These are phyloP conservation scores for Myotis brandtii DNA, from an alignment of 2,113 vertebrate species.

Conservation along the genomic window DNA sequence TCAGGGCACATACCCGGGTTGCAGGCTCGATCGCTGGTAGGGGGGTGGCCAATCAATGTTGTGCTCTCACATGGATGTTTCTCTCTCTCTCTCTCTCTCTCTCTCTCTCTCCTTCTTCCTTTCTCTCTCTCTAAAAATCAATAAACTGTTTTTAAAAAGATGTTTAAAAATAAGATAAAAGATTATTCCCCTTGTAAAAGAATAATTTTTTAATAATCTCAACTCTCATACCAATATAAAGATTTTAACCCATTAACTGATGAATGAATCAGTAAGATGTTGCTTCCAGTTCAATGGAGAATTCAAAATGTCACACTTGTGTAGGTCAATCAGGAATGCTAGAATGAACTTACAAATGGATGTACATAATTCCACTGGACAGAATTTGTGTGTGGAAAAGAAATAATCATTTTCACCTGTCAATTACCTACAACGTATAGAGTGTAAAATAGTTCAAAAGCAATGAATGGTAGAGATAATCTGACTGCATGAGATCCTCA, in stretches of 20 bases:
- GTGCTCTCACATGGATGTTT: too few species aligned
- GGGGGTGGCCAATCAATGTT: too few species aligned
- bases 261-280: background rate
- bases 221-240: background rate
- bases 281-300: conserved; percentile 7
- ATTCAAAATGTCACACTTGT: background rate
- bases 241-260: conserved; percentile 22
- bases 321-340: background rate
- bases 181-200: background rate
- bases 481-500: background rate
- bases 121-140: too few species aligned
- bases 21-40: too few species aligned
- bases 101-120: too few species aligned
- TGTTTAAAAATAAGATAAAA: too few species aligned
- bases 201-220: background rate
- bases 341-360: background rate
- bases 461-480: background rate
- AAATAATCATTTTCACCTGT: background rate
- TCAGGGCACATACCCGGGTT: too few species aligned
- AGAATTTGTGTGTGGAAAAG: background rate
- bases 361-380: background rate
- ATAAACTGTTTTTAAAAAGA: too few species aligned
- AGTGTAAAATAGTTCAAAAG: background rate
- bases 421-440: background rate
- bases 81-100: too few species aligned